Base-by-base conservation (phyloP, 1,140 invertebrate genomes). In the Phenacoccus solenopsis region DNA sequence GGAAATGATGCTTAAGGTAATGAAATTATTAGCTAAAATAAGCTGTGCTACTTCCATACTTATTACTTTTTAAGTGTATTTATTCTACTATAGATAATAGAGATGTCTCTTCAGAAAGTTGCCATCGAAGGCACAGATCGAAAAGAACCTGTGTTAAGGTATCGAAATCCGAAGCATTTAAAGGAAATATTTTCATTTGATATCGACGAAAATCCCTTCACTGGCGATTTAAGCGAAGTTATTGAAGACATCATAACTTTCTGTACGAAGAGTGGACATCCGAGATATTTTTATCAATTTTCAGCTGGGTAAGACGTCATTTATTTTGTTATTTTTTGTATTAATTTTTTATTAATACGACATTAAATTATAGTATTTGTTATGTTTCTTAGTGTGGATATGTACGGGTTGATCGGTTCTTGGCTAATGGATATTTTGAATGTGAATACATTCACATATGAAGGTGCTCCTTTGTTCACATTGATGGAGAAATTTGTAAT, bases 271-370 rank as follows among this genome's bases (percentile, higher is more conserved):
- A 64, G 20, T 3, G 59, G 25, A 4, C 59, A 64, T 24, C 59
- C 59, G 22, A 22, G 59, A 64, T 64, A 64, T 64, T 64, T 64
- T 27, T 64, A 64, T 64, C 59, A 64, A 27, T 64, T 64, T 25
- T 64, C 59, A 3, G 59, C 59, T 64, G 59, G 59, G 59, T 64
- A 64, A 24, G 56, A 9, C 3, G 59, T 24, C n/a, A 64, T 10
- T 64, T 64, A 25, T 3, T 13, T 64, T 10, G 22, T 64, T 24
- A 25, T 64, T 64, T 27, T 64, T 64, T 7, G 30, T n/a, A n/a
- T n/a, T n/a, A n/a, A n/a, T n/a, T n/a, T n/a, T n/a, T n/a, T n/a
- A n/a, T n/a, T n/a, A n/a, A n/a, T n/a, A n/a, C n/a, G n/a, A n/a
- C n/a, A n/a, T n/a, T n/a, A n/a, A n/a, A n/a, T n/a, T n/a, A n/a